phyloP scores from a whole-genome alignment of 2,888 invertebrate species.

The Epirrhoe tristata region DNA sequence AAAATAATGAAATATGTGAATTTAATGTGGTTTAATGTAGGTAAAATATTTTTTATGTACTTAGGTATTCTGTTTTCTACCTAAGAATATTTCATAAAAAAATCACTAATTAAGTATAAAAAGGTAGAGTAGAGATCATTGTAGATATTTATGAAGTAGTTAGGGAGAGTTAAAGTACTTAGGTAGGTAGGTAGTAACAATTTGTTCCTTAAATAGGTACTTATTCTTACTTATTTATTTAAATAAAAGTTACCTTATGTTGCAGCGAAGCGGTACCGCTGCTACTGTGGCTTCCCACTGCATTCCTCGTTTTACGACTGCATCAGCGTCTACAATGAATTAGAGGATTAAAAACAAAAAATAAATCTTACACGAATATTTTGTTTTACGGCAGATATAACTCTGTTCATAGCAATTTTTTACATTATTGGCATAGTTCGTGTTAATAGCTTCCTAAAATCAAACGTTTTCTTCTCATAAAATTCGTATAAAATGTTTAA shows the following conservation, averaged over 20 bases:
- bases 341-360: conserved; percentile 25
- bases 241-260: too few relatives aligned
- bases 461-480: conserved; percentile 48
- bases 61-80: too few relatives aligned
- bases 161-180: too few relatives aligned
- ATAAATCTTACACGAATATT: conserved; percentile 33
- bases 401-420: conserved; percentile 45
- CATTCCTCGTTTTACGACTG: conserved; percentile 27
- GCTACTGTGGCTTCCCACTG: conserved; percentile 4
- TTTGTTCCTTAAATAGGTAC: neutral
- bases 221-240: too few relatives aligned
- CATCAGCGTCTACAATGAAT: conserved; percentile 27
- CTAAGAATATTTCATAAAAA: too few relatives aligned
- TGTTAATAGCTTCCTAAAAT: conserved; percentile 52
- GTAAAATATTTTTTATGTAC: too few relatives aligned
- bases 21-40: too few relatives aligned
- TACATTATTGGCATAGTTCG: conserved; percentile 49
- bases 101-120: too few relatives aligned
- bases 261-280: neutral
- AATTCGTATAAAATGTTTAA: conserved; percentile 50
- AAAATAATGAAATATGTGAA: too few relatives aligned
- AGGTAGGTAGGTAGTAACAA: neutral
- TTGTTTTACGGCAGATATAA: conserved; percentile 34
- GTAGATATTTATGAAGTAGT: too few relatives aligned
- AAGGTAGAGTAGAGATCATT: too few relatives aligned